These are phyloP conservation scores for Danio kyathit DNA, from an alignment of 2,797 vertebrate species.

Conservation along the genomic window DNA sequence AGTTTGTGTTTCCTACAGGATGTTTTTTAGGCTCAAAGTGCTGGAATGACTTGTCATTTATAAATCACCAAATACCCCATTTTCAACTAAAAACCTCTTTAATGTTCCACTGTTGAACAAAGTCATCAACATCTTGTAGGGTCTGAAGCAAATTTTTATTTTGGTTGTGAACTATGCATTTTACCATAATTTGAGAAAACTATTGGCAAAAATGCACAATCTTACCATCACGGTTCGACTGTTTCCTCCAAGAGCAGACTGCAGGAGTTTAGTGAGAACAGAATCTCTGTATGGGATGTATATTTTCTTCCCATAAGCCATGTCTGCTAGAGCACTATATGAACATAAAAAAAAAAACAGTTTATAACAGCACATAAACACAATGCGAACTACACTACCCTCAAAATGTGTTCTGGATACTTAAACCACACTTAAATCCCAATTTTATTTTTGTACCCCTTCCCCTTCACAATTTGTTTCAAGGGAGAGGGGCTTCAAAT, in stretches of 20 bases:
- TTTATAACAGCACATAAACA: background rate
- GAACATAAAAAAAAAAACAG: background rate
- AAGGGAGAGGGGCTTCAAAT: too few species aligned
- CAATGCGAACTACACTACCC: background rate
- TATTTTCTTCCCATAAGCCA: constrained; percentile 83
- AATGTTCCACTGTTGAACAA: too few species aligned
- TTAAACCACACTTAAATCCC: background rate
- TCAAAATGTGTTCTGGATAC: background rate
- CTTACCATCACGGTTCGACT: constrained; percentile 90
- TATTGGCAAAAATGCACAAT: background rate
- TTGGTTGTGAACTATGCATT: too few species aligned
- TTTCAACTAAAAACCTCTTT: too few species aligned
- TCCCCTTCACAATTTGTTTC: too few species aligned
- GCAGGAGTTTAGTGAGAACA: constrained; percentile 88
- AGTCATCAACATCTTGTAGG: too few species aligned
- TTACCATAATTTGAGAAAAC: background rate
- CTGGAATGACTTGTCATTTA: too few species aligned
- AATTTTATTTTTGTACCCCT: too few species aligned
- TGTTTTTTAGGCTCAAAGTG: too few species aligned
- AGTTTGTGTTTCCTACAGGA: too few species aligned
- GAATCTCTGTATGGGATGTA: constrained; percentile 91
- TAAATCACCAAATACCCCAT: too few species aligned
- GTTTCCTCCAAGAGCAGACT: constrained; percentile 91
- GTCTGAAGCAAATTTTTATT: too few species aligned
- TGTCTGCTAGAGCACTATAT: constrained; percentile 84